Conservation (phyloP, 2,113 vertebrate genomes). For the Sorex araneus region DNA sequence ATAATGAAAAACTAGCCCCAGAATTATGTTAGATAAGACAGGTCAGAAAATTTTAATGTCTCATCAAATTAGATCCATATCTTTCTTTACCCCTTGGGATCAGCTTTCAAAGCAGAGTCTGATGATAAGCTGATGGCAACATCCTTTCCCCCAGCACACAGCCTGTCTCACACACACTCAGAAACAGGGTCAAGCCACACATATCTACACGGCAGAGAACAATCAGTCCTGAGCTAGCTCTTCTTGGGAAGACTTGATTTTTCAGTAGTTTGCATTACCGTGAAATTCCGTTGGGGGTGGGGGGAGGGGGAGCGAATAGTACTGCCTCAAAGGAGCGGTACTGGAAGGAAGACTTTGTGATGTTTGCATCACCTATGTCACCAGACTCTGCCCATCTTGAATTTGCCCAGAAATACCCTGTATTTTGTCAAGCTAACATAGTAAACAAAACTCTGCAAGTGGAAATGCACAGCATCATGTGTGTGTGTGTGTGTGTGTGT, state of each 20-base stretch:
- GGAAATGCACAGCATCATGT: neutral
- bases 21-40: conserved; percentile 83
- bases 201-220: conserved; percentile 84
- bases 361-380: conserved; percentile 83
- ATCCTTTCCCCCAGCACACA: neutral
- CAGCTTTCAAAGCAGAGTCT: conserved; percentile 84
- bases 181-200: conserved; percentile 78
- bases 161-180: neutral
- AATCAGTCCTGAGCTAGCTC: conserved; percentile 85
- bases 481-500: conserved; percentile 27
- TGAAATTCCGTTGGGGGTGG: conserved; percentile 88
- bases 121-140: conserved; percentile 84
- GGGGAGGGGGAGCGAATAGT: conserved; percentile 69
- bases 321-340: conserved; percentile 86
- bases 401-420: conserved; percentile 86
- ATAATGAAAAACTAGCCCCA: conserved; percentile 82
- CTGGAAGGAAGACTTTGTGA: conserved; percentile 84
- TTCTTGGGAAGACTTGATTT: conserved; percentile 87
- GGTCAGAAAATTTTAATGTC: conserved; percentile 85
- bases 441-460: conserved; percentile 58
- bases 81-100: conserved; percentile 83
- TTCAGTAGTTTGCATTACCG: conserved; percentile 88
- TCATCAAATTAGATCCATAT: conserved; percentile 86
- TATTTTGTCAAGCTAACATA: conserved; percentile 73
- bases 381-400: conserved; percentile 85